Percentiles rank a stretch among this genome's conserved stretches.
phyloP scores from a whole-genome alignment of 2,113 vertebrate genomes.

The Sebastes schlegelii region DNA sequence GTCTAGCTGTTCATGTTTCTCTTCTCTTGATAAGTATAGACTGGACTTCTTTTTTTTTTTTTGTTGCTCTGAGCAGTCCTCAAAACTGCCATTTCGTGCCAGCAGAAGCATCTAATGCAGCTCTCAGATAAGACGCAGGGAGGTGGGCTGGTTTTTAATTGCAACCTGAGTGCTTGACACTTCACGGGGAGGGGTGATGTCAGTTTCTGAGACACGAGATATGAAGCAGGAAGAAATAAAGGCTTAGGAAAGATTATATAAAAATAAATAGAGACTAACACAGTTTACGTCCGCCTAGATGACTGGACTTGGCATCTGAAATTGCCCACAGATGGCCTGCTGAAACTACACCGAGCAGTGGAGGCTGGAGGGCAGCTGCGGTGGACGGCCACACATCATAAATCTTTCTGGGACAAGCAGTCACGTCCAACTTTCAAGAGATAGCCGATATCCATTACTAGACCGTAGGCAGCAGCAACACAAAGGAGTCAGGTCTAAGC shows the following conservation, averaged over 20 bases:
- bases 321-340: constrained; percentile 65
- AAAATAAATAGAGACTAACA: constrained; percentile 35
- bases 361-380: constrained; percentile 37
- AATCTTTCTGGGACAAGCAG: constrained; percentile 62
- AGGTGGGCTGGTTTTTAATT: constrained; percentile 66
- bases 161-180: constrained; percentile 40
- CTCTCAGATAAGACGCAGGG: neutral
- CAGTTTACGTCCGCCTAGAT: constrained; percentile 31
- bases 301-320: constrained; percentile 44
- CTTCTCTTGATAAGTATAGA: constrained; percentile 62
- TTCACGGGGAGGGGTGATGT: constrained; percentile 27
- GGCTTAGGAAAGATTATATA: constrained; percentile 10
- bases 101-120: constrained; percentile 30
- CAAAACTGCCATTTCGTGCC: constrained; percentile 27
- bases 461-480: constrained; percentile 19
- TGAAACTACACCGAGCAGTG: constrained; percentile 31
- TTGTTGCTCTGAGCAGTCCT: constrained; percentile 23
- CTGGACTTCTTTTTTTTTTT: constrained; percentile 11
- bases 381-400: constrained; percentile 52
- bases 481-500: constrained; percentile 10
- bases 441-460: constrained; percentile 41
- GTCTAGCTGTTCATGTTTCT: constrained; percentile 55
- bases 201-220: constrained; percentile 26
- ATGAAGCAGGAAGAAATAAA: constrained; percentile 42
- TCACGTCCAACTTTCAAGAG: constrained; percentile 49